Evolutionary conservation across 2,888 invertebrate genomes (phyloP), one percentile per base, ranked within the genome.

Genomic region (Netelia melanura): DNA sequence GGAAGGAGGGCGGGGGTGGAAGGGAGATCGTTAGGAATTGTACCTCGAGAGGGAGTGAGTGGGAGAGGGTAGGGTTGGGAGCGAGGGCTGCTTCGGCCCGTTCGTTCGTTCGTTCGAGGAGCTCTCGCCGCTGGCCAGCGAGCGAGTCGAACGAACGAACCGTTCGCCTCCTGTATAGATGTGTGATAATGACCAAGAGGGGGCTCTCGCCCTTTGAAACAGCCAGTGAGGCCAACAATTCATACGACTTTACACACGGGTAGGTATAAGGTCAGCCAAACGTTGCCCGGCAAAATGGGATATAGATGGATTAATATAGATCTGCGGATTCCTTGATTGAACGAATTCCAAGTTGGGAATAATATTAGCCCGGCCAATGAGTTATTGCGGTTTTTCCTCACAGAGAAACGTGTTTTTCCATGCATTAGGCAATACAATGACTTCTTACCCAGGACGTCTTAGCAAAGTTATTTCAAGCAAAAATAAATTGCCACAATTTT

Each of bases 1-100:
- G 56, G 21, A 21, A 91, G 92, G 92, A 93, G 93, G 93, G 92
- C 90, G 92, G 6, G 2, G 48, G 48, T 9, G 21, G 58, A 81
- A 81, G 58, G 81, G 62, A 17, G 58, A 86, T 84, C 86, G 85
- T 83, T 85, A 85, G 85, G 82, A 85, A 83, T 83, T 77, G 83
- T 85, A 85, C 80, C 85, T 80, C 77, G 72, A 81, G 72, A 81
- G 76, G 58, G 75, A 56, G 78, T 30, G 70, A 68, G 8, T 17
- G 76, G 64, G 25, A 30, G 25, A 38, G 17, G 17, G 43, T 14
- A 21, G 25, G 5, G 17, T 30, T 0, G 30, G 5, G 30, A 30
- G 30, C 5, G 30, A 30, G 30, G 5, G 14, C 30, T 68, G 17
- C 56, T 65, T n/a, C 30, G 75, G 54, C 44, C 25, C 25, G 64